A percentile compares a stretch with the other conserved stretches of the same genome.
Evolutionary conservation across 92 coral and sea anemone species (phyloP).

Genomic region (Micromussa lordhowensis): DNA sequence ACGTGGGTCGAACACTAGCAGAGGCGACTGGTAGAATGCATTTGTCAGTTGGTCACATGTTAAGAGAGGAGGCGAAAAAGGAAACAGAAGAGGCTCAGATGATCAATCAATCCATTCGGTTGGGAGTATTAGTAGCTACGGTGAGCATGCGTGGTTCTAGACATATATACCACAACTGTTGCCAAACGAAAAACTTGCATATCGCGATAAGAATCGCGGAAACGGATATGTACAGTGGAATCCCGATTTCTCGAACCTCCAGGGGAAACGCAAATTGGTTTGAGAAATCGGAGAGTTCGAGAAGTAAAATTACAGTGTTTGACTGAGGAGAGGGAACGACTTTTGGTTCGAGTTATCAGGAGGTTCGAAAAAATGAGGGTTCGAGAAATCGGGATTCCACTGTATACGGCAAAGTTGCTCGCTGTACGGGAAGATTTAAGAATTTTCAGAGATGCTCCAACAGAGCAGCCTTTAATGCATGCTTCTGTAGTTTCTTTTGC

Average conservation of each 20-base stretch:
- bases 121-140: slow-evolving; percentile 73
- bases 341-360: too few relatives aligned
- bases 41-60: slow-evolving; percentile 71
- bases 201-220: background rate
- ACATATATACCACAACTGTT: background rate
- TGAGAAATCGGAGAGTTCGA: too few relatives aligned
- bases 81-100: slow-evolving; percentile 71
- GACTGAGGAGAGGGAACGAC: too few relatives aligned
- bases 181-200: background rate
- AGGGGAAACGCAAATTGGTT: too few relatives aligned
- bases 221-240: too few relatives aligned
- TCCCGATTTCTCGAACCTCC: too few relatives aligned
- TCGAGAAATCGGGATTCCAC: too few relatives aligned
- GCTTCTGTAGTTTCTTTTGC: background rate
- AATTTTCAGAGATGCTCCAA: background rate
- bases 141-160: slow-evolving; percentile 32
- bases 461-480: background rate
- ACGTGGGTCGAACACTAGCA: slow-evolving; percentile 70
- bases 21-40: slow-evolving; percentile 80
- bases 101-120: slow-evolving; percentile 56
- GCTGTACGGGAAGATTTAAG: background rate
- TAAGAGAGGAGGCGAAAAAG: slow-evolving; percentile 73
- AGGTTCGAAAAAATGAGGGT: too few relatives aligned
- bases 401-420: background rate
- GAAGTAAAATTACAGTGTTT: too few relatives aligned